phyloP scores from a whole-genome alignment of 1,140 invertebrate species.

The Drosophila bipectinata region DNA sequence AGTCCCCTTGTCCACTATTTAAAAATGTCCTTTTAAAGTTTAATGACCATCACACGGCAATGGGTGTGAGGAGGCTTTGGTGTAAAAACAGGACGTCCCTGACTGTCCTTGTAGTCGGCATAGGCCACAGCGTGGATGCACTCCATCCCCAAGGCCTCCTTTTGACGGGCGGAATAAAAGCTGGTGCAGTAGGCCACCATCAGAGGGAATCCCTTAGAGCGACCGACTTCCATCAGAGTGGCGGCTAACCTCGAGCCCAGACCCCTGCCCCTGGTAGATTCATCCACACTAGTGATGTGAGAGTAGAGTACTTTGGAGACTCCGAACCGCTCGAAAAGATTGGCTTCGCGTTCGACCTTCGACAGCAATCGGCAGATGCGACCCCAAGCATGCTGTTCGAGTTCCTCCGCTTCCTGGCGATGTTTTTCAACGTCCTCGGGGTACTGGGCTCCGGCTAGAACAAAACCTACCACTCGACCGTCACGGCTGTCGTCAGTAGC shows the following conservation, averaged over 20 bases:
- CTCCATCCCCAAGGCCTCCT: slow-evolving; percentile 49
- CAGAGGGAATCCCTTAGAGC: slow-evolving; percentile 41
- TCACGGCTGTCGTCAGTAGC: slow-evolving; percentile 15
- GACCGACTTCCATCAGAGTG: slow-evolving; percentile 45
- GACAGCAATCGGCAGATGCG: slow-evolving; percentile 20
- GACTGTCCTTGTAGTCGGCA: slow-evolving; percentile 43
- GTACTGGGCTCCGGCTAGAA: slow-evolving; percentile 27
- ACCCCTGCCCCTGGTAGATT: slow-evolving; percentile 40
- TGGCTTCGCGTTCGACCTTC: slow-evolving; percentile 33
- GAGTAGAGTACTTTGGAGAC: slow-evolving; percentile 42
- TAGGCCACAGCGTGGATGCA: slow-evolving; percentile 37
- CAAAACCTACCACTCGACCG: slow-evolving; percentile 47
- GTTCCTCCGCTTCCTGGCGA: slow-evolving; percentile 26
- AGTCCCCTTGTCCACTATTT: too few relatives aligned
- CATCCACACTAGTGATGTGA: slow-evolving; percentile 40
- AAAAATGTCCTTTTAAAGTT: background rate
- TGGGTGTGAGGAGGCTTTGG: slow-evolving; percentile 46
- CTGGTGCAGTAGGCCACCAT: slow-evolving; percentile 52
- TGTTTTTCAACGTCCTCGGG: slow-evolving; percentile 41
- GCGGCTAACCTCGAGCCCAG: slow-evolving; percentile 37
- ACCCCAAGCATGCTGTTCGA: slow-evolving; percentile 19
- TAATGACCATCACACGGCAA: slow-evolving; percentile 38
- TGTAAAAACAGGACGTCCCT: slow-evolving; percentile 35
- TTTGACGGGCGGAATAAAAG: slow-evolving; percentile 51
- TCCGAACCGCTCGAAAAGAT: slow-evolving; percentile 39